Evolutionary conservation across 2,888 invertebrate species (phyloP), one percentile per base, ranked within the genome.

Genomic region (Reticulitermes lucifugus): DNA sequence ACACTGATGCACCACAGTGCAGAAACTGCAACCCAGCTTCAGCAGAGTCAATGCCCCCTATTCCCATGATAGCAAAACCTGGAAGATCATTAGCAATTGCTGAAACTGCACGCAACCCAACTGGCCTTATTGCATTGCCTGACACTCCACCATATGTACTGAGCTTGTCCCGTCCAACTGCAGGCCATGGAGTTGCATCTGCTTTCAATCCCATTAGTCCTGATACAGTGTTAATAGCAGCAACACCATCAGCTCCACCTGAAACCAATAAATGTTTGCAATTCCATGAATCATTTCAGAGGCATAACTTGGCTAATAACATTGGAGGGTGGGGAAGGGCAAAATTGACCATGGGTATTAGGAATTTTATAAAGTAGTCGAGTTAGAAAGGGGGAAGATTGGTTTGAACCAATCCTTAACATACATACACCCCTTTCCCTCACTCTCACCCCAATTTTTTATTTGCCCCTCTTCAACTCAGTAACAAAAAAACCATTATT

Each of bases 11-110:
- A 0, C 99, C 99, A 87, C 97, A 97, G 90, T 97, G 94, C 5
- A 99, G 92, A 90, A 98, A 99, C 91, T 99, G 98, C n/a, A 98
- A 90, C 0, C 98, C 97, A 0, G 96, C 95, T 87, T 99, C 98
- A 0, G 99, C 99, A 0, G 98, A 98, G 91, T 99, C 99, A 29
- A 99, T 96, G 0, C 99, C 99, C 12, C 99, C 99, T 85, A 98
- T 98, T 43, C 99, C 99, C 87, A 99, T 93, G 85, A 99, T 97
- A 0, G 98, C 96, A 91, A 97, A 98, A 2, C 95, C 96, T 0
- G 98, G 98, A 59, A 99, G 89, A 79, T 94, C 94, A 86, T 94
- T 94, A 1, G 95, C 96, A 87, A 99, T 96, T 0, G 97, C 94
- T 0, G 98, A 97, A 12, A 99, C 96, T 0, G 98, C 99, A 86